These are phyloP conservation scores for Sebastes matsubarae DNA, from an alignment of 2,797 vertebrate genomes.

Conservation along the genomic window DNA sequence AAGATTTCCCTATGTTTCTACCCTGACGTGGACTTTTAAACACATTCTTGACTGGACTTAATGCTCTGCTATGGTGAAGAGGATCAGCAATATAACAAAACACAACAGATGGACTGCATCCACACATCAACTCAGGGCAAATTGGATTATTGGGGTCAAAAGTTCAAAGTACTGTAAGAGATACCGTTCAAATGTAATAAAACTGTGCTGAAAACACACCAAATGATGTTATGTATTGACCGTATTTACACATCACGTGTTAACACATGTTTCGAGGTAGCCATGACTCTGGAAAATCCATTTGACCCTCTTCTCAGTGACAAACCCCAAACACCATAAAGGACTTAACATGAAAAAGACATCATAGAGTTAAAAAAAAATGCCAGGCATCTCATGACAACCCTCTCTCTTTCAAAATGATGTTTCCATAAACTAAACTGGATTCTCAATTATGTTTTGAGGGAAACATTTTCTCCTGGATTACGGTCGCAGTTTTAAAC, in stretches of 20 bases:
- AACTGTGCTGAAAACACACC: too few species aligned
- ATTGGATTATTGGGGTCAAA: constrained; percentile 9
- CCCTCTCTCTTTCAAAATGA: too few species aligned
- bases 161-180: background rate
- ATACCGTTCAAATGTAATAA: background rate
- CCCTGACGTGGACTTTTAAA: background rate
- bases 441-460: too few species aligned
- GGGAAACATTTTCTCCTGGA: too few species aligned
- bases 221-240: background rate
- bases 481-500: too few species aligned
- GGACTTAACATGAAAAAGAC: background rate
- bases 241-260: background rate
- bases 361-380: background rate
- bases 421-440: background rate
- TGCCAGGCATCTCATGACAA: background rate
- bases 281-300: background rate
- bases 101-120: background rate
- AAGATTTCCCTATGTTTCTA: background rate
- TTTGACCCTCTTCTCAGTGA: background rate
- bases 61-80: background rate
- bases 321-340: background rate
- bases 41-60: background rate
- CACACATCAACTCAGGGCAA: background rate
- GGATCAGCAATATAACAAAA: background rate
- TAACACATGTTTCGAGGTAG: background rate